Percentiles rank a stretch among this genome's conserved stretches.
Conservation (phyloP, 2,113 vertebrate species). For the Okapia johnstoni region DNA sequence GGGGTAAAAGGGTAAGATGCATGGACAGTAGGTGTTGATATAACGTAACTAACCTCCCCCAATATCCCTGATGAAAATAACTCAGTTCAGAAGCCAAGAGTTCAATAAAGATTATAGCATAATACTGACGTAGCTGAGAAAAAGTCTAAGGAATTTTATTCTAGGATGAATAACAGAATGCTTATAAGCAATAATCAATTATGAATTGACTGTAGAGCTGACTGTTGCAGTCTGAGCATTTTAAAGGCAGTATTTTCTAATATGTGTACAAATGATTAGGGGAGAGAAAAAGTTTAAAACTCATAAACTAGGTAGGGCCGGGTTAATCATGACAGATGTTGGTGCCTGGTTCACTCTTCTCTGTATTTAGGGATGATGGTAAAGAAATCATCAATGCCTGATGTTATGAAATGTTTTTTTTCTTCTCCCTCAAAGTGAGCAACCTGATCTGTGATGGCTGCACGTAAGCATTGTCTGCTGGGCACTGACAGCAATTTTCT, state of each 20-base stretch:
- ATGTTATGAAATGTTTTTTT: background rate
- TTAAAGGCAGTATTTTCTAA: background rate
- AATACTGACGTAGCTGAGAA: background rate
- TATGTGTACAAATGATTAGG: background rate
- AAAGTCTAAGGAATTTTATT: background rate
- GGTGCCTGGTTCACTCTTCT: background rate
- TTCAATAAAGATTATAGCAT: background rate
- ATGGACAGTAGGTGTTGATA: background rate
- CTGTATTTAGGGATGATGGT: background rate
- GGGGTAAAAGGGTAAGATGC: background rate
- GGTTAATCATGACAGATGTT: background rate
- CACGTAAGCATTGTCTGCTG: slow-evolving; percentile 30
- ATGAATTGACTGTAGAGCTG: background rate
- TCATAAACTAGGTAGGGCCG: background rate
- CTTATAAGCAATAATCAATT: background rate
- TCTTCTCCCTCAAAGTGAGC: slow-evolving; percentile 21
- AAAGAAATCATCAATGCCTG: background rate
- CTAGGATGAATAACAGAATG: background rate
- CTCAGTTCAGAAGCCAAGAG: background rate
- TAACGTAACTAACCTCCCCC: background rate
- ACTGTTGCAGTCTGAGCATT: background rate
- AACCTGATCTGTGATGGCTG: slow-evolving; percentile 8
- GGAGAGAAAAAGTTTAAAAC: background rate
- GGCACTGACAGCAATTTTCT: slow-evolving; percentile 49
- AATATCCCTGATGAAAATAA: background rate